phyloP scores from a whole-genome alignment of 2,797 vertebrate species.

The Alcedo quadribrachys region DNA sequence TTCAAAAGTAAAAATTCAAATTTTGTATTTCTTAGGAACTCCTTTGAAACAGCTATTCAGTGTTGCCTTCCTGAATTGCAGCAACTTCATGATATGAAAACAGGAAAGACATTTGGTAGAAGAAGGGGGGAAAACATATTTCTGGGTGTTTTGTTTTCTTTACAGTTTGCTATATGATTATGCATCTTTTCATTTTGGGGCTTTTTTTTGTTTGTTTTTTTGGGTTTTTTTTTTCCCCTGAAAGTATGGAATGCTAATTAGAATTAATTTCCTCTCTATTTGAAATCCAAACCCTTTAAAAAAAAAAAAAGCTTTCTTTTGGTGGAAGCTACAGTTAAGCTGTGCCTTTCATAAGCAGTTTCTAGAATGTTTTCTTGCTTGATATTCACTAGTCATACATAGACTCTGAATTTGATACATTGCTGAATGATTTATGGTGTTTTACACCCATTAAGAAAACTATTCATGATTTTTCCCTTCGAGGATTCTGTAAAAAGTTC shows the following conservation, averaged over 20 bases:
- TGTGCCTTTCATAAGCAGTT: not conserved
- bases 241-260: not conserved
- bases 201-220: no score
- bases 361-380: not conserved
- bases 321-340: not conserved
- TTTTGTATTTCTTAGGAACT: not conserved
- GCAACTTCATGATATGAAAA: not conserved
- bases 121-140: not conserved
- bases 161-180: not conserved
- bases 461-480: not conserved
- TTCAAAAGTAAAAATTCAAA: not conserved
- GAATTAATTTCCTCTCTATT: not conserved
- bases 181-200: not conserved
- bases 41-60: not conserved
- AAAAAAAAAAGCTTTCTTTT: not conserved
- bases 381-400: not conserved
- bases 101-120: not conserved
- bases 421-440: not conserved
- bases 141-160: not conserved
- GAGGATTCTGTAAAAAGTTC: not conserved
- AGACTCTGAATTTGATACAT: not conserved
- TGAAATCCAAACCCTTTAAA: not conserved
- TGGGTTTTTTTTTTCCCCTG: not conserved
- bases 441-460: not conserved
- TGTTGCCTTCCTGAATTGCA: not conserved